phyloP scores from a whole-genome alignment of 1,140 invertebrate species.

The Brachionus manjavacas region DNA sequence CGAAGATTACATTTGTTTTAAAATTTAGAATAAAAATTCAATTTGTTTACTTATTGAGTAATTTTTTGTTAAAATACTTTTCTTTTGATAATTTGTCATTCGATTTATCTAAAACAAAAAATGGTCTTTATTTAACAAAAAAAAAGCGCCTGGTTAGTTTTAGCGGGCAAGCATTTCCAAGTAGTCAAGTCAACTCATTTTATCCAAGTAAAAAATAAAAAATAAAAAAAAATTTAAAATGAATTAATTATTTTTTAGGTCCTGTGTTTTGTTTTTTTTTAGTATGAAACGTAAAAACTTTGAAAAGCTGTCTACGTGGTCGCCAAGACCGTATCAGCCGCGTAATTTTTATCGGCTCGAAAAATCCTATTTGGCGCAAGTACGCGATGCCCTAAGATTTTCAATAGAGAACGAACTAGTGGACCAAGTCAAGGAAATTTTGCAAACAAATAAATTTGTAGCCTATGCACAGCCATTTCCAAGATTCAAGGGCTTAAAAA shows the following conservation, averaged over 20 bases:
- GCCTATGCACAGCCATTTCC: neutral
- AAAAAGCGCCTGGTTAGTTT: neutral
- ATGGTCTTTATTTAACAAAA: neutral
- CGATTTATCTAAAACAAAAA: neutral
- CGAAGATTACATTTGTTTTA: neutral
- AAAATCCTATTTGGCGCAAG: neutral
- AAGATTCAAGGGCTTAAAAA: neutral
- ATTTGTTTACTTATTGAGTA: constrained; percentile 24
- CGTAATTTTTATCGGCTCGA: neutral
- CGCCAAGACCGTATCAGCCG: neutral
- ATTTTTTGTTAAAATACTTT: constrained; percentile 33
- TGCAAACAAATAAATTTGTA: neutral
- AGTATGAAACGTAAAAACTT: constrained; percentile 12
- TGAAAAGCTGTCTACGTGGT: neutral
- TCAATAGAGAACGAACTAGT: constrained; percentile 12
- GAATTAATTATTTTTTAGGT: neutral
- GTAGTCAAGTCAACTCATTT: neutral
- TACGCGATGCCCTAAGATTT: neutral
- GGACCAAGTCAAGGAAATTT: neutral
- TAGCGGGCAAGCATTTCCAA: neutral
- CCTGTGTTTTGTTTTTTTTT: neutral
- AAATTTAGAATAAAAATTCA: neutral
- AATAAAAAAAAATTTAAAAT: neutral
- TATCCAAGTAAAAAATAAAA: neutral
- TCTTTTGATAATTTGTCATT: neutral